Evolutionary conservation across 2,113 vertebrate genomes (phyloP), one percentile per base, ranked within the genome.

Genomic region (Speoplatyrhinus poulsoni): DNA sequence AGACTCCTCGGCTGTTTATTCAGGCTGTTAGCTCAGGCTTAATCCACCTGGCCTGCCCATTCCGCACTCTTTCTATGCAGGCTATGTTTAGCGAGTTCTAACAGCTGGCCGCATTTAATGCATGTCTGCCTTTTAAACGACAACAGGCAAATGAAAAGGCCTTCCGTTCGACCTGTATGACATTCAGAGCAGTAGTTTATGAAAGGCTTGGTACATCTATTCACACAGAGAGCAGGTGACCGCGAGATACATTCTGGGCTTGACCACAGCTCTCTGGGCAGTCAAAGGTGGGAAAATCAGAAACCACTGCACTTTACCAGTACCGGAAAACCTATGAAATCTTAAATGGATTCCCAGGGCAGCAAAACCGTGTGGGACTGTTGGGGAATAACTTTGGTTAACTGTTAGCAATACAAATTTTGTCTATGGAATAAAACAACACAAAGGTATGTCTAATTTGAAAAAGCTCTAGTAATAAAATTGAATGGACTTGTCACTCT

Each of bases 131-230:
- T 58, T 58, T 58, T 4, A 58, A 32, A 17, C 32, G n/a, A 16
- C 53, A 55, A 17, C 15, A 16, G 9, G 11, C 26, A 12, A 63
- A 46, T 68, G 60, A 17, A 73, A 11, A 32, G 49, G 54, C 32
- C 32, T 46, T 73, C 61, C 15, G 55, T 65, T 65, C 36, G 49
- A 77, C 48, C 70, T 57, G 77, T 89, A 88, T 90, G 88, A 88
- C 88, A 87, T 75, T 82, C 83, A 87, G 79, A 84, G 80, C 83
- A 92, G 88, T 81, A 86, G 72, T 87, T 92, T 91, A 86, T 90
- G 70, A 89, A 86, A 81, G 84, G 79, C 69, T 88, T 50, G 73
- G 80, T 70, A 53, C 46, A 67, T 78, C 83, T 88, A 85, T 90
- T 90, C 80, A 90, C 62, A 50, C 60, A 66, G 65, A 6, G 12